Conservation (phyloP, 1,140 invertebrate genomes). For the Pseudomyrmex dendroicus region DNA sequence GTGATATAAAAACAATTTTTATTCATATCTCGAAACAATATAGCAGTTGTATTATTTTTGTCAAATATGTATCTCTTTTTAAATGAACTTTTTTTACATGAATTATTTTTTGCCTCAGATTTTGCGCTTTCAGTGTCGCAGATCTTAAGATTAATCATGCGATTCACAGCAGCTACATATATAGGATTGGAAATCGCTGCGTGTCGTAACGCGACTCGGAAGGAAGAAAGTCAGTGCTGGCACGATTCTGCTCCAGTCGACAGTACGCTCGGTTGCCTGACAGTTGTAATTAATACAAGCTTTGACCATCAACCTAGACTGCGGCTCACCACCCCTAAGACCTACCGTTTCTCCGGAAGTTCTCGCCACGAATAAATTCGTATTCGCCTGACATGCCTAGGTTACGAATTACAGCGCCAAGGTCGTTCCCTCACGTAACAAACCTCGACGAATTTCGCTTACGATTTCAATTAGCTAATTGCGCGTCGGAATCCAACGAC, state of each 20-base stretch:
- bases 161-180: background rate
- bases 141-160: constrained; percentile 30
- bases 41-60: too few relatives aligned
- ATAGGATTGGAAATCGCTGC: constrained; percentile 53
- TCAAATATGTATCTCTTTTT: too few relatives aligned
- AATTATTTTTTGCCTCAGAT: background rate
- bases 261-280: constrained; percentile 69
- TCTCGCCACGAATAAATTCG: constrained; percentile 67
- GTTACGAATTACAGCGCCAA: constrained; percentile 35
- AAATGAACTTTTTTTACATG: constrained; percentile 10
- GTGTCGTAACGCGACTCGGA: constrained; percentile 44
- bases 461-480: constrained; percentile 59
- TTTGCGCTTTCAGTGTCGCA: background rate
- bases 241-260: constrained; percentile 64
- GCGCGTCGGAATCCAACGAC: constrained; percentile 25
- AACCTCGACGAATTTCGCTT: constrained; percentile 53
- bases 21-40: too few relatives aligned
- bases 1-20: too few relatives aligned
- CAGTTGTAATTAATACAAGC: constrained; percentile 81
- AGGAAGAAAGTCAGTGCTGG: constrained; percentile 63
- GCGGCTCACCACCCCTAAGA: constrained; percentile 68
- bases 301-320: constrained; percentile 78
- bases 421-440: constrained; percentile 34
- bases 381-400: constrained; percentile 22
- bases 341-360: constrained; percentile 72